Evolutionary conservation across 2,797 vertebrate species (phyloP), one percentile per base, ranked within the genome.

Genomic region (Pogonophryne albipinna): DNA sequence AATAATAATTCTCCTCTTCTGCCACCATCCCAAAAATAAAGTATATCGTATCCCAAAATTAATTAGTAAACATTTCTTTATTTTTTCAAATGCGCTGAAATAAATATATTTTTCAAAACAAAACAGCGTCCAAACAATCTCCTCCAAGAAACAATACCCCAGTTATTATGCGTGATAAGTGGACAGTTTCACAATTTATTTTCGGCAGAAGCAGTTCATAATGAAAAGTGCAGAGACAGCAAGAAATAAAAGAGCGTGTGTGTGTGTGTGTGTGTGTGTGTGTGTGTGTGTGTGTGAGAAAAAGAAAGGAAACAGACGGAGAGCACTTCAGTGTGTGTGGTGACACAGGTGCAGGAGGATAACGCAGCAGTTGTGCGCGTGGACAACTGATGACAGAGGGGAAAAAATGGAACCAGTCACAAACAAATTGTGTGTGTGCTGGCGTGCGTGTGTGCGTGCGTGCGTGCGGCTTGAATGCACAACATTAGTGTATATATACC

Each of bases 291-390:
- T 60, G 57, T 50, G 78, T 15, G 58, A 71, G 65, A 68, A 67
- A 74, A 13, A 82, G 45, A 83, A 57, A 74, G 64, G 57, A 83
- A 79, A 76, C 64, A 20, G 45, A 15, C 44, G 34, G 20, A n/a
- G 20, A 59, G 60, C 4, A 3, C 62, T 23, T 70, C 57, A 65
- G 46, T 4, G 2, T 65, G 76, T 52, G 38, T 44, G 67, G 55
- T 62, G 74, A 80, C 65, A 83, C 69, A 81, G 58, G 79, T 85
- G 76, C 42, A 65, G 74, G 52, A 51, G 55, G 46, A 63, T 41
- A 83, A 62, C 38, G 13, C 58, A 62, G 78, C 49, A 66, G 44
- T 63, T 46, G 23, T 64, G 34, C 17, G 11, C n/a, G 15, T 34
- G 44, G 71, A 17, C 58, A 66, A 65, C 55, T 65, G 78, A 79